Conservation (phyloP, 2,113 vertebrate species). For the Rhinopomastus cyanomelas region DNA sequence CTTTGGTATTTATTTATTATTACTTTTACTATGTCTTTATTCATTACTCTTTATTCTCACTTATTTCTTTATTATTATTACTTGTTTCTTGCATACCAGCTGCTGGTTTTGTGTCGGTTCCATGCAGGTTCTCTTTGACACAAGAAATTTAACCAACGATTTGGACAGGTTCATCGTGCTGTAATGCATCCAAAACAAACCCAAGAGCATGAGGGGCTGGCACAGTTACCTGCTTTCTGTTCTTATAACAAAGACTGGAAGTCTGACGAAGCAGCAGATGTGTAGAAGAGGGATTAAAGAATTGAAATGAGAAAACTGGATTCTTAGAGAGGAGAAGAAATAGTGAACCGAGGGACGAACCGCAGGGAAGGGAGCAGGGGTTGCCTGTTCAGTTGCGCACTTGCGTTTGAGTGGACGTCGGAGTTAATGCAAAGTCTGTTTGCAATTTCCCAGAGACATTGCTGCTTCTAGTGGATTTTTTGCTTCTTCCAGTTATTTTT, state of each 20-base stretch:
- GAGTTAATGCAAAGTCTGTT: not conserved
- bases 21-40: too few relatives aligned
- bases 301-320: not conserved
- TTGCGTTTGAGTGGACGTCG: not conserved
- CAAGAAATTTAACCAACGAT: constrained; percentile 12
- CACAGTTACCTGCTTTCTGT: not conserved
- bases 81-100: not conserved
- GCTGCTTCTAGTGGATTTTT: not conserved
- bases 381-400: not conserved
- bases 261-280: not conserved
- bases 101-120: constrained; percentile 7
- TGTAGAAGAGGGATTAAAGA: not conserved
- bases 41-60: too few relatives aligned
- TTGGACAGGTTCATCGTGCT: not conserved
- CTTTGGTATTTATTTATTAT: too few relatives aligned
- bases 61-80: too few relatives aligned
- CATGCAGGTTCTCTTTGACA: not conserved
- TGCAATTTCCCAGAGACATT: not conserved
- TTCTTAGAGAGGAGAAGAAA: not conserved
- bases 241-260: not conserved
- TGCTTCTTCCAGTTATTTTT: not conserved
- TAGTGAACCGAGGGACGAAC: not conserved
- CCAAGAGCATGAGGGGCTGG: not conserved
- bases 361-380: not conserved
- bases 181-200: not conserved